phyloP scores from a whole-genome alignment of 2,888 invertebrate species.

The Ptychoptera contaminata region DNA sequence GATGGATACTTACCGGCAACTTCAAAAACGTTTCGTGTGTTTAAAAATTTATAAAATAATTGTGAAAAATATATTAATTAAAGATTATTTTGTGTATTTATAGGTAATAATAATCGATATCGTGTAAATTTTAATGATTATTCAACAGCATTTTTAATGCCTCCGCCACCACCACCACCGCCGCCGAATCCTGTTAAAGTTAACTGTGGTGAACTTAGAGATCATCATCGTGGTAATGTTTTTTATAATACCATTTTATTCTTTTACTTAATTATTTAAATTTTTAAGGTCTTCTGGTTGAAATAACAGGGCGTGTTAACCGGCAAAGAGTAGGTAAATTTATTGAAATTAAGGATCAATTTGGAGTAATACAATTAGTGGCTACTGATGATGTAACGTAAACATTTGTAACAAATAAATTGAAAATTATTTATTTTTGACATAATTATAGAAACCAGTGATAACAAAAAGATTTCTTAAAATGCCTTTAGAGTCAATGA shows the following conservation, averaged over 20 bases:
- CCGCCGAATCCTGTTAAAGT: conserved; percentile 27
- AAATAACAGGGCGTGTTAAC: conserved; percentile 44
- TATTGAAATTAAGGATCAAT: conserved; percentile 42
- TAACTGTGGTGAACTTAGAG: conserved; percentile 42
- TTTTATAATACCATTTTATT: neutral
- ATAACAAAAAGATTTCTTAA: conserved; percentile 27
- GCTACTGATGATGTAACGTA: conserved; percentile 24
- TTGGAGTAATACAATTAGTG: conserved; percentile 43
- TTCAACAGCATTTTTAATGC: too few species aligned
- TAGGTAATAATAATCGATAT: too few species aligned
- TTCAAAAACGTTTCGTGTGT: too few species aligned
- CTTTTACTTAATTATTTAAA: neutral
- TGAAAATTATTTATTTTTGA: neutral
- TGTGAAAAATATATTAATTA: too few species aligned
- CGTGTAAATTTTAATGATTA: too few species aligned
- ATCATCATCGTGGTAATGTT: conserved; percentile 33
- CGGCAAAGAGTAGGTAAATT: conserved; percentile 41
- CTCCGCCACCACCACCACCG: conserved; percentile 15
- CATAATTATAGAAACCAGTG: conserved; percentile 21
- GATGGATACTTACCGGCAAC: too few species aligned
- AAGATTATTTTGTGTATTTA: too few species aligned
- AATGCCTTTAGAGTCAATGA: conserved; percentile 28
- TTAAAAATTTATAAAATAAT: too few species aligned
- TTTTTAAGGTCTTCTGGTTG: conserved; percentile 27
- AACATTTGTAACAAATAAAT: neutral